Conservation (phyloP, 2,888 invertebrate genomes). For the Amiota communis region DNA sequence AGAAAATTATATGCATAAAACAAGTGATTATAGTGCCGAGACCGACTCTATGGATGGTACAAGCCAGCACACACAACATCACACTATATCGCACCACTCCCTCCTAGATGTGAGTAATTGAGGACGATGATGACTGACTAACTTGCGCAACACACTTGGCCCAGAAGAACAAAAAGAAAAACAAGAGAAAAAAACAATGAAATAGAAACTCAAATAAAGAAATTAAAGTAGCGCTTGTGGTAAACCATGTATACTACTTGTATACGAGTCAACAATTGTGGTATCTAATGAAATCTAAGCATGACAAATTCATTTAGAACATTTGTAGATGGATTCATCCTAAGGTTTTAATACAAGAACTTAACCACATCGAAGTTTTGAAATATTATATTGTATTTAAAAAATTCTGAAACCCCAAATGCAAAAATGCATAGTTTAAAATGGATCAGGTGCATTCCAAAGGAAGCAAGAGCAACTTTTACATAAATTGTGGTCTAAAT, state of each 20-base stretch:
- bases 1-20: conserved; percentile 66
- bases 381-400: too few relatives aligned
- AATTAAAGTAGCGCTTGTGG: conserved; percentile 16
- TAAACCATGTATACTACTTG: neutral
- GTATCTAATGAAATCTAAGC: too few relatives aligned
- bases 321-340: too few relatives aligned
- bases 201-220: conserved; percentile 29
- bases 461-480: conserved; percentile 53
- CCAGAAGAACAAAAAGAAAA: conserved; percentile 16
- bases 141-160: conserved; percentile 11
- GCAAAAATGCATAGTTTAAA: conserved; percentile 38
- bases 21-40: conserved; percentile 63
- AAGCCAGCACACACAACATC: too few relatives aligned
- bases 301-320: too few relatives aligned
- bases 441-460: conserved; percentile 42
- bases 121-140: neutral
- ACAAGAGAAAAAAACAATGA: conserved; percentile 23
- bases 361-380: too few relatives aligned
- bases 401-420: too few relatives aligned
- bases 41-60: conserved; percentile 15
- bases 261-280: too few relatives aligned
- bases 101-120: neutral
- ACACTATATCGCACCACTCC: too few relatives aligned
- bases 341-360: too few relatives aligned
- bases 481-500: conserved; percentile 26